Base-by-base conservation (phyloP, 1,140 invertebrate species). In the Choristoneura fumiferana region DNA sequence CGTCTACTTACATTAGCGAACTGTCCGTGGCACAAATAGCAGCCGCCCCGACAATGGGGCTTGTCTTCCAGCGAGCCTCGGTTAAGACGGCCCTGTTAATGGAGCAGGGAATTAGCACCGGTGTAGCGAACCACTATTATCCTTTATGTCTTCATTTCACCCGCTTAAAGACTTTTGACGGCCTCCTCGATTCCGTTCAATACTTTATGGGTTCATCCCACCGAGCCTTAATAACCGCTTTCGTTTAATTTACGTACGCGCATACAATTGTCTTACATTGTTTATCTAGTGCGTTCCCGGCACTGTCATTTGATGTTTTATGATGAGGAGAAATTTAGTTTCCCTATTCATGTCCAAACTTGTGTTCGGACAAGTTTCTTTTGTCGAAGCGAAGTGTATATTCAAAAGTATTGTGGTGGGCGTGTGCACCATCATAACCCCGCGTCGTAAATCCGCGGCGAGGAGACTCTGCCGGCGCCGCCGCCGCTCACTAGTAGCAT, bases 111-210 rank as follows among this genome's bases (percentile, higher is more conserved):
- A 81, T 80, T 76, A 74, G 65, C 78, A 67, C 64, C 58, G 63
- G 54, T 58, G 65, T 71, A 70, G 67, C 67, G 56, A 73, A 62
- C 62, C 71, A 38, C 60, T 52, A 74, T 72, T 71, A 71, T 73
- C 66, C 67, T 75, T 71, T 73, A 68, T 77, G 65, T 69, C 70
- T 72, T 66, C 63, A 69, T 77, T 77, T 76, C 66, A 69, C 63
- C 64, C 67, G 60, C 36, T 65, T 67, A 66, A 66, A 71, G 59
- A 57, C 22, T 29, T 62, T 66, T 69, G 57, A 64, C 60, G 57
- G 62, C 62, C 39, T 61, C 29, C 18, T 36, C 34, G 33, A 54
- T 49, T n/a, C 22, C 22, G 22, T 18, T 9, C 52, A 8, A 29
- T 36, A 15, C 22, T 54, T 54, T 35, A 34, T 54, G 52, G 52